These are phyloP conservation scores for Tychaedon coryphoeus DNA, from an alignment of 2,113 vertebrate species.

Conservation along the genomic window DNA sequence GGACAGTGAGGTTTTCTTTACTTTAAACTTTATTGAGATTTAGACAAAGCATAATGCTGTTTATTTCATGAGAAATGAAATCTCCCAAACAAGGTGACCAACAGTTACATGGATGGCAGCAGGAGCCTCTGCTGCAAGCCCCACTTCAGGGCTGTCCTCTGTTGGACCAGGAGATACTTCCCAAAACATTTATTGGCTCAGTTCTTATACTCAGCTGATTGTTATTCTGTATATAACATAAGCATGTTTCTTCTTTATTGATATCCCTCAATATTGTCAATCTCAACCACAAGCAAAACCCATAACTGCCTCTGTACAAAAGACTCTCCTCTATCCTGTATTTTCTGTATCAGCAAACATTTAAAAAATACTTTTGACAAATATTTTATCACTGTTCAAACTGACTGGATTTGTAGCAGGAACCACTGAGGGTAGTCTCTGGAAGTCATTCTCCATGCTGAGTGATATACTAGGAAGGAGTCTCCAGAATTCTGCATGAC, in stretches of 20 bases:
- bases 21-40: not conserved
- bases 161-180: not conserved
- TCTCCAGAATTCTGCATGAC: not conserved
- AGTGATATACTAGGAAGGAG: not conserved
- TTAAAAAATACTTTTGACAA: not conserved
- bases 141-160: not conserved
- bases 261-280: not conserved
- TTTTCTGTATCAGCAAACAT: not conserved
- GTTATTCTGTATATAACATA: not conserved
- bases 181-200: not conserved
- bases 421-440: not conserved
- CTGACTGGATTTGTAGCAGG: not conserved
- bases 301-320: not conserved
- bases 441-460: not conserved
- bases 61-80: not conserved
- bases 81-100: not conserved
- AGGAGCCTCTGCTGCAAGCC: not conserved
- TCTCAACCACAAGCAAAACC: not conserved
- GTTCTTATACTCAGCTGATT: not conserved
- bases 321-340: not conserved
- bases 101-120: not conserved
- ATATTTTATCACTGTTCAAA: not conserved
- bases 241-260: not conserved
- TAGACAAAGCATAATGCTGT: not conserved
- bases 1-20: not conserved